Conservation (phyloP, 2,797 vertebrate species). For the Bradypus variegatus region DNA sequence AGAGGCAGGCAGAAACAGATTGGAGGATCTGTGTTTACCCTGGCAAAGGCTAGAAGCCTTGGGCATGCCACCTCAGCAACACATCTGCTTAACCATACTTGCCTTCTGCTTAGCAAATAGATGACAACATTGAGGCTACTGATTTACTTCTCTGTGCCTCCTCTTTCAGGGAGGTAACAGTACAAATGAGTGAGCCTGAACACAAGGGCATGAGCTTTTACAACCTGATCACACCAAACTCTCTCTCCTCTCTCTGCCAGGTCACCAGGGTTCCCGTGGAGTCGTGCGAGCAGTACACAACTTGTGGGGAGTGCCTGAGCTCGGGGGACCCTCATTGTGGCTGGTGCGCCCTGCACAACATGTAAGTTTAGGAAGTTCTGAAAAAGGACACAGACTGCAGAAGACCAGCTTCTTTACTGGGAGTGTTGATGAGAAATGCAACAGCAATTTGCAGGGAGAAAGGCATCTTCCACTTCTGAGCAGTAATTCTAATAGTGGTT, state of each 20-base stretch:
- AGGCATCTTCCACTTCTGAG: neutral
- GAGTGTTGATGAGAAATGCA: neutral
- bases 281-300: slow-evolving; percentile 94
- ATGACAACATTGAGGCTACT: neutral
- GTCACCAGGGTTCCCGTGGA: slow-evolving; percentile 93
- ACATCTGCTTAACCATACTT: neutral
- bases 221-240: neutral
- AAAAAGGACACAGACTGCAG: neutral
- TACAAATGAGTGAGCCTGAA: neutral
- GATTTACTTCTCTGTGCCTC: too few species aligned
- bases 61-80: neutral
- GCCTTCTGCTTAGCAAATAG: neutral
- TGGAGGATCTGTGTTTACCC: neutral
- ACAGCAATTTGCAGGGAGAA: neutral
- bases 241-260: slow-evolving; percentile 71
- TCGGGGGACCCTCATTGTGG: slow-evolving; percentile 98
- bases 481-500: neutral
- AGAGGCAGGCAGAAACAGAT: neutral
- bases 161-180: neutral
- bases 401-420: neutral
- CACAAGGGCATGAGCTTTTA: neutral
- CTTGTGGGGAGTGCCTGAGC: slow-evolving; percentile 94
- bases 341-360: slow-evolving; percentile 97
- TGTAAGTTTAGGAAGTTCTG: slow-evolving; percentile 79
- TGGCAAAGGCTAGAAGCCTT: neutral